A percentile compares a stretch with the other conserved stretches of the same genome.
Evolutionary conservation across 2,888 invertebrate species (phyloP).

Genomic region (Candidula unifasciata): DNA sequence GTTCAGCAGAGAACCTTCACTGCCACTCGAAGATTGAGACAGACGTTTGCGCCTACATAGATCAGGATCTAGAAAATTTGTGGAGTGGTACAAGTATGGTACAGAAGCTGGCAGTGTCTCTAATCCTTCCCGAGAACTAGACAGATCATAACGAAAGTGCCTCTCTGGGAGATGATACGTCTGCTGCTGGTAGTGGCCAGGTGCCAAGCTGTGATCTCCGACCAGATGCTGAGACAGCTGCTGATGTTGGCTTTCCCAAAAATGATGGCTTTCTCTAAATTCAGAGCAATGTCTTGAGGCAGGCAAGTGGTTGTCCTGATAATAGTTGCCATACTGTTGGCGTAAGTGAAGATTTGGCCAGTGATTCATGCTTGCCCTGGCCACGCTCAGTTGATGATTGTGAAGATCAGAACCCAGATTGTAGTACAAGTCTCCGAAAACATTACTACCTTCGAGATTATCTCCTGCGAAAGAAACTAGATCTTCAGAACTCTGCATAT

Average conservation of each 20-base stretch:
- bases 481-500: neutral
- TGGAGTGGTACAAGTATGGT: neutral
- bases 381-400: conserved; percentile 6
- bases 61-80: neutral
- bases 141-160: neutral
- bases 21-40: conserved; percentile 31
- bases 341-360: conserved; percentile 9
- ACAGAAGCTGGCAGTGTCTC: neutral
- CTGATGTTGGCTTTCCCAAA: conserved; percentile 11
- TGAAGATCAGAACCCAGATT: conserved; percentile 20
- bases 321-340: neutral
- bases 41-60: neutral
- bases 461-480: neutral
- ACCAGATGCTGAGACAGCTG: neutral
- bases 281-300: neutral
- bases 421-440: conserved; percentile 25
- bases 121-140: neutral
- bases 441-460: neutral
- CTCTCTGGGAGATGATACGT: neutral
- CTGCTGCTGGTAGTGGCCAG: neutral
- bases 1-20: conserved; percentile 17
- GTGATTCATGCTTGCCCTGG: conserved; percentile 3
- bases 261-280: neutral
- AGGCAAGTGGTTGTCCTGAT: conserved; percentile 11
- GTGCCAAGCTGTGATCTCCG: neutral